Base-by-base conservation (phyloP, 30 jellyfish, hydroid and myxozoan species). In the Rhopilema esculentum region DNA sequence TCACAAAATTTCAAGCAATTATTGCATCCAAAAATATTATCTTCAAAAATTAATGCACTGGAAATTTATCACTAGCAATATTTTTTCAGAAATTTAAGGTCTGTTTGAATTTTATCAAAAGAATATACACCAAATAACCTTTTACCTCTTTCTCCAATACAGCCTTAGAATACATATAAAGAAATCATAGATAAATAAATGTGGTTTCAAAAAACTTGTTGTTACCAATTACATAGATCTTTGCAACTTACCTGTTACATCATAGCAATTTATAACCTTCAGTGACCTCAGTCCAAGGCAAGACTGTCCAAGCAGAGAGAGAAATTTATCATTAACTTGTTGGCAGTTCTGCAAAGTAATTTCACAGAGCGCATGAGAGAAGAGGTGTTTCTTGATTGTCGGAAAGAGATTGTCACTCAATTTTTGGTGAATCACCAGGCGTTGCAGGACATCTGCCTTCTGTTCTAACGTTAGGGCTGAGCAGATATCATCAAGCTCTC, bases 361-460 rank as follows among this genome's bases (percentile, higher is more conserved):
- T 31, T 85, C 88, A 23, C 67, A 32, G 29, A 85, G 69, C n/a
- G 53, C 49, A 21, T 63, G 16, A n/a, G 83, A 66, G 57, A 85
- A 71, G 40, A 85, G 79, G 20, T 80, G 81, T 1, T 62, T 19
- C 67, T 74, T 64, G 24, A 50, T 24, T 8, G 76, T 50, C 7
- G 80, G 63, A 8, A 17, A 22, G 1, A 33, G 18, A 4, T 23
- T 70, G 17, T 50, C 28, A 1, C 79, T 8, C 1, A 85, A 31
- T 24, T 65, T 64, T 49, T 75, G 83, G 51, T 74, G 94, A 49
- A 85, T 85, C 64, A 77, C 80, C 21, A 85, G 72, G 29, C 94
- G 75, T 33, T 75, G 49, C 25, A 85, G 79, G n/a, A 85, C 57
- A 12, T 75, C 87, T 52, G 87, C 88, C 24, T 83, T 91, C 69